Evolutionary conservation across 2,888 invertebrate species (phyloP).

Genomic region (Actias luna): DNA sequence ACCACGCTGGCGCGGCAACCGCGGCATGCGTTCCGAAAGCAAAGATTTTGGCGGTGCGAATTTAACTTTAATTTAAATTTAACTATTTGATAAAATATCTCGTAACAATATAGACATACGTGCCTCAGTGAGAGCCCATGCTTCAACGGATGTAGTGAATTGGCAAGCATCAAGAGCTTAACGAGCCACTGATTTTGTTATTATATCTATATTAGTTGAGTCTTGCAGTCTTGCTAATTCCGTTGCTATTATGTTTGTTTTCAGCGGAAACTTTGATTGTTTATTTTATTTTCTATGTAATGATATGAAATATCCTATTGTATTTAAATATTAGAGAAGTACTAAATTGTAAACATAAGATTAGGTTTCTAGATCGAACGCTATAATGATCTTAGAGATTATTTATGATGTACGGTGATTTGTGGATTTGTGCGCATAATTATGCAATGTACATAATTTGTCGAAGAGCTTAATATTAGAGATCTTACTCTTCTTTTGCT

Average conservation of each 20-base stretch:
- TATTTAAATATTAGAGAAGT: neutral
- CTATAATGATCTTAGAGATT: neutral
- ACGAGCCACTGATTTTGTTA: slow-evolving; percentile 7
- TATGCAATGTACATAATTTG: neutral
- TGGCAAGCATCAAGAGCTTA: slow-evolving; percentile 7
- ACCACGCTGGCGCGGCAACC: slow-evolving; percentile 59
- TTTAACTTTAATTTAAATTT: too few species aligned
- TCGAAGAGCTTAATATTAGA: neutral
- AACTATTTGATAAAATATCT: slow-evolving; percentile 54
- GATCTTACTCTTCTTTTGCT: neutral
- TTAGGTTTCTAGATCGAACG: neutral
- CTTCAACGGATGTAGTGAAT: slow-evolving; percentile 14
- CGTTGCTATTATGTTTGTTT: neutral
- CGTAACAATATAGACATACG: slow-evolving; percentile 27
- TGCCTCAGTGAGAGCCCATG: slow-evolving; percentile 3
- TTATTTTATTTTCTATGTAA: neutral
- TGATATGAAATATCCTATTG: neutral
- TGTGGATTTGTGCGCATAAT: neutral
- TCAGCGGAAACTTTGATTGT: neutral
- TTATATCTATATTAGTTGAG: neutral
- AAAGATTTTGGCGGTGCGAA: slow-evolving; percentile 41
- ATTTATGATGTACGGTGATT: neutral
- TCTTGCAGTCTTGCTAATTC: slow-evolving; percentile 4
- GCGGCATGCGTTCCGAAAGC: slow-evolving; percentile 50
- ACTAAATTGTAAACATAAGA: neutral